Evolutionary conservation across 2,888 invertebrate species (phyloP).

Genomic region (Agrypnus murinus): DNA sequence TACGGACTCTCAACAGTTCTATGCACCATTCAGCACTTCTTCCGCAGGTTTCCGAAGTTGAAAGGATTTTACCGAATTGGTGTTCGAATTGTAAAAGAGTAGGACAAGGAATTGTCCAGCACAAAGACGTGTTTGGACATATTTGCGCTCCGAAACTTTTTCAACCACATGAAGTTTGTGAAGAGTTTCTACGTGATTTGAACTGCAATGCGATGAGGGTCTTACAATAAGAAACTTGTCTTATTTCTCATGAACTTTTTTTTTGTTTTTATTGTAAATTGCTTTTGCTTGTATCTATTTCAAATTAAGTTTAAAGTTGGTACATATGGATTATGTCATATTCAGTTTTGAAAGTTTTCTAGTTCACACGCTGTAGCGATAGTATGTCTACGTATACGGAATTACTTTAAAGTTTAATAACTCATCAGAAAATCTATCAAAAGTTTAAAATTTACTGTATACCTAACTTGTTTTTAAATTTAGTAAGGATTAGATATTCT

Average conservation of each 20-base stretch:
- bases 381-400: too few species aligned
- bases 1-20: conserved; percentile 61
- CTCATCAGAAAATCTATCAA: not conserved
- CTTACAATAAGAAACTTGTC: conserved; percentile 58
- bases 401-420: not conserved
- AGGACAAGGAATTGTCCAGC: conserved; percentile 62
- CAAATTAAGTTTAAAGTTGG: conserved; percentile 39
- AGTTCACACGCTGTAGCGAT: not conserved
- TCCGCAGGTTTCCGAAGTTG: conserved; percentile 58
- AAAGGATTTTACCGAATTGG: conserved; percentile 61
- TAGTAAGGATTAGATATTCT: not conserved
- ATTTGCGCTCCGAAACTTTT: conserved; percentile 64
- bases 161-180: conserved; percentile 62
- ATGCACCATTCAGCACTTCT: conserved; percentile 65
- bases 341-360: conserved; percentile 14
- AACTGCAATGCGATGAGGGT: conserved; percentile 55
- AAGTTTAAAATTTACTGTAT: not conserved
- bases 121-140: conserved; percentile 61
- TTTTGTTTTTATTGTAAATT: conserved; percentile 51
- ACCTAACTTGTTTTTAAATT: not conserved
- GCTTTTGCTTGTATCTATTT: conserved; percentile 45
- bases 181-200: conserved; percentile 60
- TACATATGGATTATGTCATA: conserved; percentile 28
- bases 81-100: conserved; percentile 62
- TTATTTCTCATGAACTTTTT: conserved; percentile 52